Evolutionary conservation across 1,140 invertebrate genomes (phyloP).

Genomic region (Drosophila leontia): DNA sequence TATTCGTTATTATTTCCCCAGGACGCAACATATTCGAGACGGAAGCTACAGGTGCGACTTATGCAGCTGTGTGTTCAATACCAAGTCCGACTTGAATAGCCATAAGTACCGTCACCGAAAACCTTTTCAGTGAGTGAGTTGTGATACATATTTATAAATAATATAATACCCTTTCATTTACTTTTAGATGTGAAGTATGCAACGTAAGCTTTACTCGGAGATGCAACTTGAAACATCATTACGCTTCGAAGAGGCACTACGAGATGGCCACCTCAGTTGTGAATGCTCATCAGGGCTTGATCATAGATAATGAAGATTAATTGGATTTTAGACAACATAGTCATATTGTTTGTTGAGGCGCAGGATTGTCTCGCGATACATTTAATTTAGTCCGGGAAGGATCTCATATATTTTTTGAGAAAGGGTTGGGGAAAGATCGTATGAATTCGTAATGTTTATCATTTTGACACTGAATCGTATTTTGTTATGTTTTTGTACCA

Average conservation of each 20-base stretch:
- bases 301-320: background rate
- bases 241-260: constrained; percentile 14
- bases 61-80: constrained; percentile 25
- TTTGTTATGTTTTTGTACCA: background rate
- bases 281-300: background rate
- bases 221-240: constrained; percentile 35
- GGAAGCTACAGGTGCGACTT: constrained; percentile 22
- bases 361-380: background rate
- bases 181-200: constrained; percentile 44
- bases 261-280: constrained; percentile 1
- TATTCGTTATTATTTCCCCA: background rate
- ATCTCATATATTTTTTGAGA: background rate
- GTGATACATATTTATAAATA: background rate
- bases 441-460: background rate
- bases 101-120: constrained; percentile 36
- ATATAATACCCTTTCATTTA: background rate
- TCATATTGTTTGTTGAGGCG: background rate
- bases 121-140: constrained; percentile 26
- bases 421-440: background rate
- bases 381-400: background rate
- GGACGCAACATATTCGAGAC: constrained; percentile 24
- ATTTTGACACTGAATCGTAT: background rate
- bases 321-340: background rate
- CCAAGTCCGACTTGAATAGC: constrained; percentile 35
- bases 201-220: constrained; percentile 21